Evolutionary conservation across 1,140 invertebrate species (phyloP), one percentile per base, ranked within the genome.

Genomic region (Drosophila bifasciata): DNA sequence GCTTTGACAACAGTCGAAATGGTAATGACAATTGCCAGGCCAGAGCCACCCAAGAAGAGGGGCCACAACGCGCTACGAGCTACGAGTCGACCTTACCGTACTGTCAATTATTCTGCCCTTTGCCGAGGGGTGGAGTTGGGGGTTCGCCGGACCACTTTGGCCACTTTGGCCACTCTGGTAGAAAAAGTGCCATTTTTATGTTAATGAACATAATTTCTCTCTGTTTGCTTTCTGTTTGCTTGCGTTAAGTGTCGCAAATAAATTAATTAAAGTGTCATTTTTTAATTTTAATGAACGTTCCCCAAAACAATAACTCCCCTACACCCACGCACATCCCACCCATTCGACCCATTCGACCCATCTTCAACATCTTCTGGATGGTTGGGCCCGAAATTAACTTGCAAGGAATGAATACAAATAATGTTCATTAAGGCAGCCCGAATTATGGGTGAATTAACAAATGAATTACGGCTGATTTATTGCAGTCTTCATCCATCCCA

Each of bases 181-280:
- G 62, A 76, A 81, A 73, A 81, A 50, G 64, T 51, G 56, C 72
- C 66, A 86, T 83, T 83, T 89, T 83, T 76, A 88, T 83, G 83
- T 67, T 88, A 86, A 86, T 86, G 83, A 89, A 72, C 77, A 88
- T 81, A 60, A 86, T 86, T 86, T 86, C 79, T 86, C 83, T 86
- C 83, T 66, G 78, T 88, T 88, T 88, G 73, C 71, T 79, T 83
- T 77, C 70, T n/a, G n/a, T n/a, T n/a, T n/a, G 67, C 74, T 86
- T 86, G 83, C 69, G 83, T 67, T 79, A 89, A 88, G 83, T 88
- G 83, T 88, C 84, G 79, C 84, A 88, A 88, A 88, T 88, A 88
- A 88, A 88, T 88, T 88, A 84, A 88, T 88, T 88, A 89, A 88
- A 88, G 83, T 88, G 78, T 55, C 84, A 88, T 88, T 88, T 88